Base-by-base conservation (phyloP, 2,888 invertebrate species). In the Drosophila siamana region DNA sequence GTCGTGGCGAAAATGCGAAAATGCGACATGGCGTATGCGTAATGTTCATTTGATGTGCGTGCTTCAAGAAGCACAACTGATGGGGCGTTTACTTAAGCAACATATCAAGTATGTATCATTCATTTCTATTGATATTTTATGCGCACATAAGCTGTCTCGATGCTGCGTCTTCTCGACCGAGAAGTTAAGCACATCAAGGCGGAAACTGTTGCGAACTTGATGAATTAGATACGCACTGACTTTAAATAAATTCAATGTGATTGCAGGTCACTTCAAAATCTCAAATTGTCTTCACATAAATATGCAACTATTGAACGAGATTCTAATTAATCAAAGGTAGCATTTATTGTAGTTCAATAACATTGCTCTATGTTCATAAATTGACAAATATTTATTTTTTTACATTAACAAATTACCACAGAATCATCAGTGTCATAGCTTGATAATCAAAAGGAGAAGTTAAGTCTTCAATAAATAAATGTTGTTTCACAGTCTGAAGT, bases 21-120 rank as follows among this genome's bases (percentile, higher is more conserved):
- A 24, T 46, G 55, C 56, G 36, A 57, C 71, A 66, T 65, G 76
- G 85, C 86, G 86, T 87, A 87, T 87, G 78, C 78, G 80, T 80
- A 84, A 87, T 87, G 86, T 63, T 75, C 84, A 86, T 82, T 82
- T 86, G 70, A 86, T 80, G 84, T 84, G 81, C 86, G 86, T 86
- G 86, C 72, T 63, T 44, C 24, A 66, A 67, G 74, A 22, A 48
- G 60, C 59, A 13, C 46, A 69, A 65, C 61, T 72, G 69, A 61
- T 52, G 61, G 65, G 67, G 69, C 63, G 56, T 68, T 80, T 69
- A 62, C 69, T 69, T 57, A 33, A 47, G 44, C 50, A 48, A 55
- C 60, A 60, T 44, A 70, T 66, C 47, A 55, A 47, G 26, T 33
- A 7, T 28, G 41, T 48, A 59, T 52, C 16, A 4, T 24, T 41